A percentile compares a stretch with the other conserved stretches of the same genome.
These are phyloP conservation scores for Campoletis raptor DNA, from an alignment of 2,888 invertebrate species.

Conservation along the genomic window DNA sequence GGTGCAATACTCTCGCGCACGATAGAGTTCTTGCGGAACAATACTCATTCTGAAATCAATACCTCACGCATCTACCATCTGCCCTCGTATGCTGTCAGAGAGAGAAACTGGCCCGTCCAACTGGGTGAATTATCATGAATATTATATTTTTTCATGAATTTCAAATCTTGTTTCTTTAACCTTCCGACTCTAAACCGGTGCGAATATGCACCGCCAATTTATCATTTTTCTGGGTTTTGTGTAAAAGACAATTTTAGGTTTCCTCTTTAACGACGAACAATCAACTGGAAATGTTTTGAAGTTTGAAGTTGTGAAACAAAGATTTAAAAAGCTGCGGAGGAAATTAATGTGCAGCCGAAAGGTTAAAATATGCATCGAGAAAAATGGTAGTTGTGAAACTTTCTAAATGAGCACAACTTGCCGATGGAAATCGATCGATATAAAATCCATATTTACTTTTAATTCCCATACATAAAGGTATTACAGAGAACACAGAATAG, in stretches of 20 bases:
- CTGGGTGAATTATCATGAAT: not conserved
- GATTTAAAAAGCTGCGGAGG: too few relatives aligned
- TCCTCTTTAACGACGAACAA: too few relatives aligned
- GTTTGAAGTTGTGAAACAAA: too few relatives aligned
- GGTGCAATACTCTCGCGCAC: not conserved
- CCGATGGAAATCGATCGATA: not conserved
- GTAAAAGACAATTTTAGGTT: too few relatives aligned
- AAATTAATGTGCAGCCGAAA: too few relatives aligned
- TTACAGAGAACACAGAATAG: not conserved
- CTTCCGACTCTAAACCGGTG: too few relatives aligned
- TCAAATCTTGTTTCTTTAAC: not conserved
- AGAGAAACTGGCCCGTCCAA: not conserved
- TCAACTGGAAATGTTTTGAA: too few relatives aligned
- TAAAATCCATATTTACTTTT: not conserved
- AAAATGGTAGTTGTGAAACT: not conserved
- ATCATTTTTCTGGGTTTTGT: too few relatives aligned
- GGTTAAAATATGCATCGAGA: too few relatives aligned
- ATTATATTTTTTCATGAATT: not conserved
- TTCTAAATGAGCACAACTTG: not conserved
- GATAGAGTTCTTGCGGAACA: not conserved
- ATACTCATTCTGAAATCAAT: conserved; percentile 57
- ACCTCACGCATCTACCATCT: conserved; percentile 49
- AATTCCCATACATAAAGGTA: not conserved
- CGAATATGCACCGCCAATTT: too few relatives aligned
- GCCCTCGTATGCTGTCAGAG: conserved; percentile 24